Evolutionary conservation across 2,113 vertebrate genomes (phyloP).

Genomic region (Neofelis nebulosa): DNA sequence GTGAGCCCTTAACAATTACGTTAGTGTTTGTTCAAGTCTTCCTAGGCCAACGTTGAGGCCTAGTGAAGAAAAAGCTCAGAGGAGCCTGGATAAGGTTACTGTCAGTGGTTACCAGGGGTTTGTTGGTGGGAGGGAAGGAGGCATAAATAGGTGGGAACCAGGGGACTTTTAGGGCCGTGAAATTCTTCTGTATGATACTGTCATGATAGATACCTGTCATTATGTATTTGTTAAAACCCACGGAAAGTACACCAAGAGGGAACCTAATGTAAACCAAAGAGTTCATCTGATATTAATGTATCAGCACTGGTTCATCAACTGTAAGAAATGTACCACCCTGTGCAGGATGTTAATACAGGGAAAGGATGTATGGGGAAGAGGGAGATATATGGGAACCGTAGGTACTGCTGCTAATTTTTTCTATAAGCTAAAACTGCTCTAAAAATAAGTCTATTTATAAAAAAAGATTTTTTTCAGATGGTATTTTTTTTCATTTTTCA

Average conservation of each 20-base stretch:
- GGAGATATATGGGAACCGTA: background rate
- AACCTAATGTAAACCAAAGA: background rate
- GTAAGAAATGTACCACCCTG: background rate
- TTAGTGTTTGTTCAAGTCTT: background rate
- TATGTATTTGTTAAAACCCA: background rate
- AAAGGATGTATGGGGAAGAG: background rate
- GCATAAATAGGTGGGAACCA: background rate
- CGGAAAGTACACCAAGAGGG: background rate
- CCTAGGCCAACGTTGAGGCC: background rate
- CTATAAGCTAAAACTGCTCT: background rate
- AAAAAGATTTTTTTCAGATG: constrained; percentile 13
- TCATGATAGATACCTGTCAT: background rate
- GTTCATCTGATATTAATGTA: background rate
- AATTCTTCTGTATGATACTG: background rate
- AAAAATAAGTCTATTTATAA: background rate
- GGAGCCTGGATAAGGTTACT: background rate
- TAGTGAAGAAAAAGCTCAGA: background rate
- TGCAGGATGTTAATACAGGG: background rate
- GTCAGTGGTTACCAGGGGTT: background rate
- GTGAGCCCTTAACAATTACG: no score
- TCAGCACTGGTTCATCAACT: background rate
- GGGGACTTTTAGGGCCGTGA: background rate
- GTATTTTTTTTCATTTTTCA: background rate
- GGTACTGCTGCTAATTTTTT: background rate
- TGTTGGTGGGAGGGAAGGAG: background rate